Percentiles rank a stretch among this genome's conserved stretches.
Conservation (phyloP, 2,113 vertebrate genomes). For the Dendrocopos noguchii region DNA sequence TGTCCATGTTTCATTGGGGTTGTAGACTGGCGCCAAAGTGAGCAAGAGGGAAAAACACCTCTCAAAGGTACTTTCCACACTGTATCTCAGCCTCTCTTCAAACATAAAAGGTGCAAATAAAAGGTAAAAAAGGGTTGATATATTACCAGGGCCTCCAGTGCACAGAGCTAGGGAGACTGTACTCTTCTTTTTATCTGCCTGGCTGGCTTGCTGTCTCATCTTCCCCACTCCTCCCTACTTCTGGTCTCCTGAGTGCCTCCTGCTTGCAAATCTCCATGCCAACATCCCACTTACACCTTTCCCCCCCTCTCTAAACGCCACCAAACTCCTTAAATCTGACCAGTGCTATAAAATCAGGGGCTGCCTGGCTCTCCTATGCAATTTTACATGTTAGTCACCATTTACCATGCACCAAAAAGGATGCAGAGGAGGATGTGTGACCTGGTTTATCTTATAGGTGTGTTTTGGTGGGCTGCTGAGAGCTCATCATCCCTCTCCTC, state of each 20-base stretch:
- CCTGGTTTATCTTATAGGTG: not conserved
- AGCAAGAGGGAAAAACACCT: not conserved
- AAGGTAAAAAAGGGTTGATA: not conserved
- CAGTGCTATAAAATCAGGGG: not conserved
- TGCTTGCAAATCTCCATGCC: not conserved
- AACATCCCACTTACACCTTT: not conserved
- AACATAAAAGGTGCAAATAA: not conserved
- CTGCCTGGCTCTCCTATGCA: fast-evolving
- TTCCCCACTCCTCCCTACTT: not conserved
- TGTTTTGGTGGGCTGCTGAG: not conserved
- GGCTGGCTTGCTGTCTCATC: not conserved
- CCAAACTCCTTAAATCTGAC: not conserved
- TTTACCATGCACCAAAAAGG: not conserved
- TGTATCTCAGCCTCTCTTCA: not conserved
- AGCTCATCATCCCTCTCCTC: fast-evolving
- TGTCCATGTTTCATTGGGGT: fast-evolving
- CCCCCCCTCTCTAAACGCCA: not conserved
- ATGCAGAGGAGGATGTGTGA: not conserved
- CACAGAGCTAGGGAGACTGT: not conserved
- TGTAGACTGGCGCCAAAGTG: not conserved
- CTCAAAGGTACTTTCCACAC: not conserved
- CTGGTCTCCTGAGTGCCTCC: not conserved
- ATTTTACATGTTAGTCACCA: fast-evolving
- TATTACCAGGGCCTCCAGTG: not conserved
- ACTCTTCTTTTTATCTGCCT: not conserved